Percentiles rank a stretch among this genome's conserved stretches.
Evolutionary conservation across 2,797 vertebrate species (phyloP).

Genomic region (Lycodopsis pacificus): DNA sequence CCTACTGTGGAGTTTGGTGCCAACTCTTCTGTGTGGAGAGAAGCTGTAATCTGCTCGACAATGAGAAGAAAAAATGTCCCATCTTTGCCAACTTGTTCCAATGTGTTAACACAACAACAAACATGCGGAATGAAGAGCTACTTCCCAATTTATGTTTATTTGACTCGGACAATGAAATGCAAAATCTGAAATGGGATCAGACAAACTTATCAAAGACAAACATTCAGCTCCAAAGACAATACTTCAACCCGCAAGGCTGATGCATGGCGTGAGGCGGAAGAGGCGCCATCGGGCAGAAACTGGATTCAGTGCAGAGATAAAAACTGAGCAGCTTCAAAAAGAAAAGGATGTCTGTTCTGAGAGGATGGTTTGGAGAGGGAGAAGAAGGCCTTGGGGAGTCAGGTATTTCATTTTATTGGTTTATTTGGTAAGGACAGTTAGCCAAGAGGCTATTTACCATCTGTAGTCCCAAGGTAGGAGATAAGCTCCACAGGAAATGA

Average conservation of each 20-base stretch:
- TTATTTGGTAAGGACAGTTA: too few species aligned
- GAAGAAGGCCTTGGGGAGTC: slow-evolving; percentile 3
- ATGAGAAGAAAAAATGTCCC: slow-evolving; percentile 26
- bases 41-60: slow-evolving; percentile 42
- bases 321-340: slow-evolving; percentile 8
- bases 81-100: slow-evolving; percentile 18
- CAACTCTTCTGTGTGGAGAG: slow-evolving; percentile 31
- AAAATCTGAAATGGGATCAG: slow-evolving; percentile 35
- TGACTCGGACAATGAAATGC: slow-evolving; percentile 25
- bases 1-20: slow-evolving; percentile 23
- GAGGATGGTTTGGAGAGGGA: not conserved
- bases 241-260: slow-evolving; percentile 3
- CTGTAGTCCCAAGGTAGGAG: not conserved
- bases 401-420: not conserved
- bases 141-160: slow-evolving; percentile 34
- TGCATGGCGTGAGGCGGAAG: not conserved
- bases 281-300: slow-evolving; percentile 3
- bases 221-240: slow-evolving; percentile 19
- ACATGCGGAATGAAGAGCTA: slow-evolving; percentile 27
- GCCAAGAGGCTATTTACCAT: too few species aligned
- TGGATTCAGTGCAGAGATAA: not conserved
- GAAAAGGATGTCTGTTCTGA: slow-evolving; percentile 8
- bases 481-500: not conserved
- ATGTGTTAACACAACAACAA: slow-evolving; percentile 43
- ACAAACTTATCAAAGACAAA: slow-evolving; percentile 16